Base-by-base conservation (phyloP, 2,113 vertebrate genomes). In the Mohoua ochrocephala region DNA sequence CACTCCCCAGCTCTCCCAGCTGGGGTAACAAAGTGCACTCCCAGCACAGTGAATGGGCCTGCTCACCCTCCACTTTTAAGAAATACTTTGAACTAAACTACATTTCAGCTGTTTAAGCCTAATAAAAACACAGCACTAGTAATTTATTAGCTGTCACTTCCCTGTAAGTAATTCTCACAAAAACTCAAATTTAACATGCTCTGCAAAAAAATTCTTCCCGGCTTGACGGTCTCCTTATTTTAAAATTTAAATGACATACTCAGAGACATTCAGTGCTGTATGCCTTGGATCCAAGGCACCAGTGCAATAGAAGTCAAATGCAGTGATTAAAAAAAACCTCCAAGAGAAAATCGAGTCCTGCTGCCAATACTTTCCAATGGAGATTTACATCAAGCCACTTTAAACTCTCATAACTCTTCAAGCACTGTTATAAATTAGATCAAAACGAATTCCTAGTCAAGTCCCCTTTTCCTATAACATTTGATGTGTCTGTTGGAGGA, bases 351-450 rank as follows among this genome's bases (percentile, higher is more conserved):
- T 56, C 13, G 14, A 76, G 60, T 27, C 78, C 78, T 80, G 65
- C 82, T 95, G 89, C 69, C 91, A 74, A 93, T 96, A 94, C 30
- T 71, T 95, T 93, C 88, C 93, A 90, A 69, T 45, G 54, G 20
- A 84, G 42, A 94, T 91, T 94, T 95, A 75, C 73, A 94, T 95
- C 84, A 95, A 95, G 27, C 41, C 80, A 47, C 84, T 93, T 92
- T 69, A 92, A 91, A 79, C 61, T 86, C 75, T 84, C 53, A 70
- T 87, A 95, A 82, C 84, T 94, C 76, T 71, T 94, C 94, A 76
- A 92, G 52, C 53, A 57, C 15, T 53, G 68, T 13, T 59, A 89
- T 76, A 93, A 94, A 92, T 93, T 74, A 93, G 63, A 87, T 93
- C 76, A 87, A 89, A 93, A 91, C 11, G 20, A 44, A 92, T 82